Evolutionary conservation across 2,113 vertebrate genomes (phyloP), one percentile per base, ranked within the genome.

Genomic region (Nycticorax nycticorax): DNA sequence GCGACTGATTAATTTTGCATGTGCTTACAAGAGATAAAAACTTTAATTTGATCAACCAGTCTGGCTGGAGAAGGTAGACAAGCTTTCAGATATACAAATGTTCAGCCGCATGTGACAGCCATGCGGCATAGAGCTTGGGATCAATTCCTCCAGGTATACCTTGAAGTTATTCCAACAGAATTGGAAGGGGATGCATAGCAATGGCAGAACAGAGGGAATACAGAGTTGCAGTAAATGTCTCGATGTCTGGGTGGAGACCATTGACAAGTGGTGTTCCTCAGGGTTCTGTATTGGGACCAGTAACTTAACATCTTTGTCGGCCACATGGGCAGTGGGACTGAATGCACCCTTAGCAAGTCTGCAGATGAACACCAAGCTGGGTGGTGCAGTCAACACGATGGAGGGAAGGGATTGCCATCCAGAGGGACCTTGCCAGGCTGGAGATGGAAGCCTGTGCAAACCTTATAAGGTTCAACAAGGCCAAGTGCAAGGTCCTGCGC

Each of bases 371-470:
- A 74, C 39, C 30, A 14, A 74, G 37, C 37, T 57, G 72, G 2
- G 39, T 5, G 30, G 39, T 57, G 23, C 1, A 9, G 52, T 19
- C 19, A 30, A 56, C 8, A 14, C 22, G 3, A 30, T 14, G 10
- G 37, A 33, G 16, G 12, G 37, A 4, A 43, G 16, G 37, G 37
- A 20, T 56, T 56, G 50, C 10, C 28, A 32, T 55, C 32, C 53
- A 57, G 39, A 57, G 17, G 23, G 39, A 74, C 30, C 30, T 27
- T 0, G 20, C 9, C 48, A 39, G 23, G 30, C 23, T 20, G 16
- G 30, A 43, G 53, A 27, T 12, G 22, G 6, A 12, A 32, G 30
- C 7, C 22, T 3, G 0, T 4, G 39, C 2, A 2, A 20, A 43
- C 39, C 30, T 43, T 30, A 14, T 14, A 9, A 14, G 5, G 53